Base-by-base conservation (phyloP, 2,113 vertebrate genomes). In the Platycercus adscitus region DNA sequence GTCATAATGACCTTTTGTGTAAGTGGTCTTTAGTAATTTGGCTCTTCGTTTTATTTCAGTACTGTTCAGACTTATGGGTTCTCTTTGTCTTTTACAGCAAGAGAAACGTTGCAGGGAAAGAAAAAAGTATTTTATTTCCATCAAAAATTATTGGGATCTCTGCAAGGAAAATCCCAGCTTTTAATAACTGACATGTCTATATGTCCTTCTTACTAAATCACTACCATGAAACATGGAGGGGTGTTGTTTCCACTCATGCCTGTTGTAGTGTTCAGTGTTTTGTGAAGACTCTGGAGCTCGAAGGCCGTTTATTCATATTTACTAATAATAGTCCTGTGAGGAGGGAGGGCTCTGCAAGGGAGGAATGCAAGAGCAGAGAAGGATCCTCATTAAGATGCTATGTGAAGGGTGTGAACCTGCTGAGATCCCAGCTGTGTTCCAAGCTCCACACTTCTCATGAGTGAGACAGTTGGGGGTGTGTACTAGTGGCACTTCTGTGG, bases 291-390 rank as follows among this genome's bases (percentile, higher is more conserved):
- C 81, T 24, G 79, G 81, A 72, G 26, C 76, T 86, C 53, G 73
- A 88, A 95, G 71, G 78, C 2, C 0, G 33, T 89, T 96, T 96
- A 65, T 81, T 94, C 81, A 35, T 89, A 33, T 87, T 95, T 95
- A 46, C 82, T 95, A 90, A 91, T 89, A 94, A 87, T 75, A 95
- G 44, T 47, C 25, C 35, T 85, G 47, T 76, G 70, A 87, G 72
- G 43, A 89, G 66, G 41, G 61, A 87, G 70, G 56, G 37, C 60
- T 94, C 46, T 92, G 78, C 55, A 78, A 71, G 47, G 76, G 88
- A 92, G 70, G 84, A 92, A 64, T 61, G n/a, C 4, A 52, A 86
- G 60, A 89, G 68, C 77, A 86, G 81, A 81, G 83, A 73, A n/a
- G 4, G 15, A 18, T 60, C 71, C 60, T 91, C 60, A 50, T 84